Conservation (phyloP, 1,140 invertebrate genomes). For the Zaprionus camerounensis region DNA sequence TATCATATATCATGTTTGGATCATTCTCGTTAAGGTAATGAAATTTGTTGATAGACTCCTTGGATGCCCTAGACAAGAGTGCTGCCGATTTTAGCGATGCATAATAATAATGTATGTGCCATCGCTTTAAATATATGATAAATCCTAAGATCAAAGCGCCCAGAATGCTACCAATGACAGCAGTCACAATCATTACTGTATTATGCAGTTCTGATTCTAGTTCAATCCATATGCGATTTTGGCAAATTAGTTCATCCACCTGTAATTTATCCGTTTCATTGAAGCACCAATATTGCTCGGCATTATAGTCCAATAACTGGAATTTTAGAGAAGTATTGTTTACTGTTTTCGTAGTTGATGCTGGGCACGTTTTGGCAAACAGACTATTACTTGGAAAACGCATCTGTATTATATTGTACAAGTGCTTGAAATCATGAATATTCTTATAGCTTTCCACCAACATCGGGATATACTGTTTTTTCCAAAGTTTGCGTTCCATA, state of each 20-base stretch:
- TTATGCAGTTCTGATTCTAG: constrained; percentile 51
- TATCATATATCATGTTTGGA: constrained; percentile 85
- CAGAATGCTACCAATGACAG: constrained; percentile 60
- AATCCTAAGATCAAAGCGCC: constrained; percentile 72
- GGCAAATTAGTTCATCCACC: constrained; percentile 65
- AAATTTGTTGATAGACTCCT: constrained; percentile 59
- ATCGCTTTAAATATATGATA: constrained; percentile 84
- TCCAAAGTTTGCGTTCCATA: constrained; percentile 51
- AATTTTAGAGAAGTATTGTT: constrained; percentile 59
- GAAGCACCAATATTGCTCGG: constrained; percentile 75
- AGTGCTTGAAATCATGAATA: constrained; percentile 46
- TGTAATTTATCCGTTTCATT: constrained; percentile 70
- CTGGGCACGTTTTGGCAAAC: constrained; percentile 26
- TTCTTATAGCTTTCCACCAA: constrained; percentile 57
- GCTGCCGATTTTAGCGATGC: constrained; percentile 86
- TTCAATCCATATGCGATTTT: constrained; percentile 20
- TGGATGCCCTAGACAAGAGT: constrained; percentile 73
- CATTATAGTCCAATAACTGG: constrained; percentile 79
- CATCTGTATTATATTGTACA: constrained; percentile 54
- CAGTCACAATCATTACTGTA: constrained; percentile 48
- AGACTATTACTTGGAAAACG: constrained; percentile 35
- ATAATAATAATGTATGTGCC: constrained; percentile 86
- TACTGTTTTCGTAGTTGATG: constrained; percentile 21
- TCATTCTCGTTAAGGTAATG: constrained; percentile 48
- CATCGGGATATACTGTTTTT: constrained; percentile 48